A percentile compares a stretch with the other conserved stretches of the same genome.
phyloP scores from a whole-genome alignment of 2,113 vertebrate genomes.

The Macroglossus sobrinus region DNA sequence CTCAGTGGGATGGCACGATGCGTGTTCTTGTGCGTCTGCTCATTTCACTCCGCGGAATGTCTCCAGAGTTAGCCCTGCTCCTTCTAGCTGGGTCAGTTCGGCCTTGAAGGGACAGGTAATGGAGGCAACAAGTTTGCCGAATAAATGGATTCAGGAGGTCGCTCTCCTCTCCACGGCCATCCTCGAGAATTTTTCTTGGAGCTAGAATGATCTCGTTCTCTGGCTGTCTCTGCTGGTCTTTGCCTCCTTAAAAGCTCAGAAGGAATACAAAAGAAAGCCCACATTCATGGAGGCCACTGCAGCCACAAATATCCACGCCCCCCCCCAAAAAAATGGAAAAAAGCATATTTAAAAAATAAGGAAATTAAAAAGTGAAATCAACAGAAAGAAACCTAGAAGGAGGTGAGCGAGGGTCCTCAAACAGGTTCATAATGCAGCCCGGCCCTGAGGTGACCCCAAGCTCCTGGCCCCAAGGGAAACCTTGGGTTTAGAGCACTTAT shows the following conservation, averaged over 20 bases:
- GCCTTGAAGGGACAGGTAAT: not conserved
- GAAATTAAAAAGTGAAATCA: not conserved
- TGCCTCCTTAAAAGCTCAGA: not conserved
- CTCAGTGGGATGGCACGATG: rapidly evolving
- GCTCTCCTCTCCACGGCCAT: not conserved
- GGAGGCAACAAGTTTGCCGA: not conserved
- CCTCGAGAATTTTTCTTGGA: not conserved
- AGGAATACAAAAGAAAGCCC: not conserved
- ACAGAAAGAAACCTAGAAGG: not conserved
- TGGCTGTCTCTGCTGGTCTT: not conserved
- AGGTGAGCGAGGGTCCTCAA: rapidly evolving
- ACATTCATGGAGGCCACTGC: rapidly evolving
- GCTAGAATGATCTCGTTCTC: not conserved
- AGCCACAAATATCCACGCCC: rapidly evolving
- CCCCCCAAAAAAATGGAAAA: not conserved
- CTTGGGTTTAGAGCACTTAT: not conserved
- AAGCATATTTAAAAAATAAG: not conserved
- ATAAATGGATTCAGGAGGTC: not conserved
- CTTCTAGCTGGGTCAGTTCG: no score
- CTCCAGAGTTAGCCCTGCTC: not conserved
- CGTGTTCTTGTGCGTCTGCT: not conserved
- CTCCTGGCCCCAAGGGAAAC: not conserved
- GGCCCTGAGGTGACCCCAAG: no score
- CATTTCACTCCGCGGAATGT: not conserved
- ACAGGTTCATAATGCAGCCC: rapidly evolving